A percentile compares a stretch with the other conserved stretches of the same genome.
These are phyloP conservation scores for Penelope pileata DNA, from an alignment of 2,113 vertebrate genomes.

Conservation along the genomic window DNA sequence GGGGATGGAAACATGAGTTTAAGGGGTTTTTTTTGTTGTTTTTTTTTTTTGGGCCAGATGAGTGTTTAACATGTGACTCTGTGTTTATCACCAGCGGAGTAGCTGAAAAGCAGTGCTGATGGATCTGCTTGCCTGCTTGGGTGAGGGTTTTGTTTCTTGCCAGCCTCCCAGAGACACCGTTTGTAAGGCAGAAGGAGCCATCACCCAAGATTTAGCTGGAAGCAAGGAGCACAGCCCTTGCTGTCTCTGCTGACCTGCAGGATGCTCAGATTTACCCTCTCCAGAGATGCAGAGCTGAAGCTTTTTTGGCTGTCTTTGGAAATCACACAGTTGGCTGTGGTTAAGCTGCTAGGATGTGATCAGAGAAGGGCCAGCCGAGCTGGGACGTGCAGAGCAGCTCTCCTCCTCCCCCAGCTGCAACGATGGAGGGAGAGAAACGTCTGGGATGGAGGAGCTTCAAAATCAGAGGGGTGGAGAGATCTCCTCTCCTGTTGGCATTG, in stretches of 20 bases:
- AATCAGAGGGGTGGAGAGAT: background rate
- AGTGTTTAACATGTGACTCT: background rate
- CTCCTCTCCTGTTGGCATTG: background rate
- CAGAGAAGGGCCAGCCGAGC: background rate
- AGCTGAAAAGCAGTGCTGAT: background rate
- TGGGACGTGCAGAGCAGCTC: background rate
- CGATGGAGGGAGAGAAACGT: background rate
- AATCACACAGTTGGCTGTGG: fast-evolving
- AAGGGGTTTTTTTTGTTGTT: too few relatives aligned
- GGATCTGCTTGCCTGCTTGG: background rate
- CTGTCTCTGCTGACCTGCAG: background rate
- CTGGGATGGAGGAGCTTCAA: background rate
- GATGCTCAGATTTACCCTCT: background rate
- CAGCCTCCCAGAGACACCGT: background rate
- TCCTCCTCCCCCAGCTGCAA: background rate
- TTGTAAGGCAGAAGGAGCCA: background rate
- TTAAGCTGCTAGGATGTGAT: background rate
- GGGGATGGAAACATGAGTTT: background rate
- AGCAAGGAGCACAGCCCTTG: background rate
- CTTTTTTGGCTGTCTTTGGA: background rate
- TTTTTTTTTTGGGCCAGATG: background rate
- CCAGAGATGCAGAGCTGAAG: background rate
- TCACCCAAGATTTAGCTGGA: background rate
- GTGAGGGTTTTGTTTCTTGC: background rate
- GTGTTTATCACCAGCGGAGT: background rate